Percentiles rank a stretch among this genome's conserved stretches.
Evolutionary conservation across 53 echinoderm and acorn worm genomes (phyloP).

Genomic region (Arbacia lixula): DNA sequence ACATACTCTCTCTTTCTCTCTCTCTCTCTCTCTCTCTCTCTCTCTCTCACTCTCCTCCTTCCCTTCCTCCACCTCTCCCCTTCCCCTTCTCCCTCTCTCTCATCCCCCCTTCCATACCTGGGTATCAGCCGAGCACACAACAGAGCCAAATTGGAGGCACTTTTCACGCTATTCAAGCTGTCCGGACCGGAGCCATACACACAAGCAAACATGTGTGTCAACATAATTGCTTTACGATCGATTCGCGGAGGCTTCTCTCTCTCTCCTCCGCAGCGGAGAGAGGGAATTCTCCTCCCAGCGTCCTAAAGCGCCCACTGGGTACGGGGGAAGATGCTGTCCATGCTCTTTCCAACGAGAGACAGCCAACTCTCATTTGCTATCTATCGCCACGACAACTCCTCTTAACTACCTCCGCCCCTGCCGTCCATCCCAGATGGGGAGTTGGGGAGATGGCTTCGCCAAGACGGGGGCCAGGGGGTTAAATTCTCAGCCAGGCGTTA

Average conservation of each 20-base stretch:
- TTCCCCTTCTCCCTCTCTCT: no score
- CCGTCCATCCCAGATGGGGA: no score
- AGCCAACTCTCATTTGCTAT: slow-evolving; percentile 10
- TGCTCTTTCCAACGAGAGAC: not conserved
- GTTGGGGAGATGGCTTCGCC: not conserved
- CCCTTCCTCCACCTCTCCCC: no score
- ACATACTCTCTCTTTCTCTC: no score
- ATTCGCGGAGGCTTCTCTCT: slow-evolving; percentile 35
- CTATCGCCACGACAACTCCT: not conserved
- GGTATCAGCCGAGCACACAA: no score
- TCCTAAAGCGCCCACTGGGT: slow-evolving; percentile 22
- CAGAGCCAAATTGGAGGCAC: slow-evolving; percentile 35
- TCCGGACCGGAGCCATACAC: slow-evolving; percentile 32
- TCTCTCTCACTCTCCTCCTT: no score
- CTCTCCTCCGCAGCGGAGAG: slow-evolving; percentile 20
- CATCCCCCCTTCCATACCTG: no score
- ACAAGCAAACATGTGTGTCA: slow-evolving; percentile 60
- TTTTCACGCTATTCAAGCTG: slow-evolving; percentile 51
- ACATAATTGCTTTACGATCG: slow-evolving; percentile 63
- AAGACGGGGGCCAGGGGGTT: not conserved
- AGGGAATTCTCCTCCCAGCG: slow-evolving; percentile 27
- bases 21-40: no score
- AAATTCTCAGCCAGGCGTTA: not conserved
- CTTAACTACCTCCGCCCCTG: no score
- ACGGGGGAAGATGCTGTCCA: not conserved